Conservation (phyloP, 2,888 invertebrate species). For the Acleris cristana region DNA sequence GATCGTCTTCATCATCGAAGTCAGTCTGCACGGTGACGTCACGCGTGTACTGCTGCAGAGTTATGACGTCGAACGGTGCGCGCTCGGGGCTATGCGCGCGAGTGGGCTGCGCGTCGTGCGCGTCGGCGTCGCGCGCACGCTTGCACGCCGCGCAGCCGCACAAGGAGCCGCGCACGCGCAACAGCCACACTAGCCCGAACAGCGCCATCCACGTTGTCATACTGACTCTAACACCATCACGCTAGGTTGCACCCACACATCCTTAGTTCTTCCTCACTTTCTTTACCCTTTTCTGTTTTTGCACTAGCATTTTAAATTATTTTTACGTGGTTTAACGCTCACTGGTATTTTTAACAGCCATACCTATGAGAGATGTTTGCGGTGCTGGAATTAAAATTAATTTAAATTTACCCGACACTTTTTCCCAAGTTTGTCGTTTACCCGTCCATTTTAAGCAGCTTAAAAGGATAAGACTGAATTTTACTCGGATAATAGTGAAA, state of each 20-base stretch:
- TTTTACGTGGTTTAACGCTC: neutral
- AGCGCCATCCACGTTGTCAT: slow-evolving; percentile 90
- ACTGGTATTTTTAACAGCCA: slow-evolving; percentile 4
- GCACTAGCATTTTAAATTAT: slow-evolving; percentile 26
- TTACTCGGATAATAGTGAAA: slow-evolving; percentile 29
- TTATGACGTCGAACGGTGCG: slow-evolving; percentile 75
- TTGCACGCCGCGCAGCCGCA: slow-evolving; percentile 89
- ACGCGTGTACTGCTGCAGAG: slow-evolving; percentile 74
- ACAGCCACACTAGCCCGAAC: slow-evolving; percentile 93
- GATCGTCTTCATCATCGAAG: slow-evolving; percentile 74
- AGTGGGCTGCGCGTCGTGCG: slow-evolving; percentile 41
- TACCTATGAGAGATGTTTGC: neutral
- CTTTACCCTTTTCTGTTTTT: slow-evolving; percentile 20
- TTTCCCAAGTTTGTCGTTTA: too few relatives aligned
- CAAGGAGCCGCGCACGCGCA: slow-evolving; percentile 91
- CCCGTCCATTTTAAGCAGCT: slow-evolving; percentile 3
- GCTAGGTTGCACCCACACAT: slow-evolving; percentile 43
- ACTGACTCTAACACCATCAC: slow-evolving; percentile 72
- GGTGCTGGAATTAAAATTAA: neutral
- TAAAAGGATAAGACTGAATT: slow-evolving; percentile 12
- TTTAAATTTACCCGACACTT: neutral
- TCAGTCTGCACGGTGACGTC: slow-evolving; percentile 81
- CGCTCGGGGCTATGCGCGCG: slow-evolving; percentile 61
- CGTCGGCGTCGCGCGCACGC: slow-evolving; percentile 74
- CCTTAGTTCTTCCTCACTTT: slow-evolving; percentile 6